Evolutionary conservation across 1,140 invertebrate species (phyloP), one percentile per base, ranked within the genome.

Genomic region (Dendroctonus ponderosae): DNA sequence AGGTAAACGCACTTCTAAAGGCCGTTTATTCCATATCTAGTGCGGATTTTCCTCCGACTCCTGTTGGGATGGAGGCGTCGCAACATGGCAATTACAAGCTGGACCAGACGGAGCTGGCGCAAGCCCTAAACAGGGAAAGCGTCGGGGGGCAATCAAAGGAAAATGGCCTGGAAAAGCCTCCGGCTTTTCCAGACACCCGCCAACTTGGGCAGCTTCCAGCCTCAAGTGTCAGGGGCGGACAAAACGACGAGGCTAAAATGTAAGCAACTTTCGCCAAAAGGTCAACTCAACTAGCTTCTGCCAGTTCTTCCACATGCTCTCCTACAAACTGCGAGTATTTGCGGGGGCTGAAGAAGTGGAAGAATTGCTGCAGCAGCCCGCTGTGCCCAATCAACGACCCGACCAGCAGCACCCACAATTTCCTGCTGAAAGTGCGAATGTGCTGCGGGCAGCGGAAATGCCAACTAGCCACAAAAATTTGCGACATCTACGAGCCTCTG

Each of bases 401-500:
- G 4, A 51, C 42, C 9, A 49, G 40, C 5, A 66, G 63, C 39
- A 66, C 63, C 2, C 50, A 66, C 26, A 51, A 66, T 7, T 66
- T 66, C 15, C 39, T 66, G 38, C 5, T 53, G 7, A 56, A 54
- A 14, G 12, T 48, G 5, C 52, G 53, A 49, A 46, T 46, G 11
- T 67, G 58, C 39, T 67, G 65, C n/a, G 48, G 42, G 11, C 44
- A 37, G 9, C 42, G 44, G 12, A 11, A 7, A 11, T 67, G 65
- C 46, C 8, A 61, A 26, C 50, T 67, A 9, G 57, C 58, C 7
- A 50, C 65, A n/a, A 67, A 43, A 54, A 67, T 67, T 26, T 67
- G 65, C 15, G 65, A 67, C 43, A 62, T 61, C 26, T 67, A 67
- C 52, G 65, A 67, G 48, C 65, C 65, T 40, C 26, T 61, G 14